Evolutionary conservation across 2,797 vertebrate species (phyloP).

Genomic region (Tadarida brasiliensis): DNA sequence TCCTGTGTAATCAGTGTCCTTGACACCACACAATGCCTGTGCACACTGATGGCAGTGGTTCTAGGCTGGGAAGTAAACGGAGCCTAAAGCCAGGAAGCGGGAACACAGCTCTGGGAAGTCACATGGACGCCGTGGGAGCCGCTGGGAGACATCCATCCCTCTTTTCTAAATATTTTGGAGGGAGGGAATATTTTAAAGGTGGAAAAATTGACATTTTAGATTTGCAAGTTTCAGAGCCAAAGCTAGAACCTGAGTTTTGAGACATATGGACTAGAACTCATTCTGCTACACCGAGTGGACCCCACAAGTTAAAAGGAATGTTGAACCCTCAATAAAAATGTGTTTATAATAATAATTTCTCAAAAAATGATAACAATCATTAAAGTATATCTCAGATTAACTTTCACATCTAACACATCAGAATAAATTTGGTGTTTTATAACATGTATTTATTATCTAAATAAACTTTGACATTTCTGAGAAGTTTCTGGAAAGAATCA

Average conservation of each 20-base stretch:
- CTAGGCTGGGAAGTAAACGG: background rate
- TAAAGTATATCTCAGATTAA: constrained; percentile 1
- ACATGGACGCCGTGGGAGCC: background rate
- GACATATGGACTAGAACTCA: background rate
- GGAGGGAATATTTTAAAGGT: background rate
- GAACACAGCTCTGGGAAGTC: background rate
- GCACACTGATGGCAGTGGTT: background rate
- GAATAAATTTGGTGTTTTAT: constrained; percentile 43
- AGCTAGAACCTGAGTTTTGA: background rate
- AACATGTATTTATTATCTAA: background rate
- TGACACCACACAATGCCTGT: background rate
- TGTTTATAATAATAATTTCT: background rate
- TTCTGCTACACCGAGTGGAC: background rate
- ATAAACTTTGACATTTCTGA: constrained; percentile 57
- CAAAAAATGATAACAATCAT: background rate
- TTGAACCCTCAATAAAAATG: background rate
- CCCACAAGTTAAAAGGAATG: background rate
- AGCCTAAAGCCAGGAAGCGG: background rate
- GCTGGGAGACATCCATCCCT: background rate
- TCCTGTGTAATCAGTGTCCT: background rate
- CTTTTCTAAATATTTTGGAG: background rate
- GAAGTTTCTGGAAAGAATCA: constrained; percentile 59
- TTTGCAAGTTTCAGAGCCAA: background rate
- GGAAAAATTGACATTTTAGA: background rate
- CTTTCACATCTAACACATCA: constrained; percentile 18